Evolutionary conservation across 1,140 invertebrate genomes (phyloP), one percentile per base, ranked within the genome.

Genomic region (Brachionus plicatilis): DNA sequence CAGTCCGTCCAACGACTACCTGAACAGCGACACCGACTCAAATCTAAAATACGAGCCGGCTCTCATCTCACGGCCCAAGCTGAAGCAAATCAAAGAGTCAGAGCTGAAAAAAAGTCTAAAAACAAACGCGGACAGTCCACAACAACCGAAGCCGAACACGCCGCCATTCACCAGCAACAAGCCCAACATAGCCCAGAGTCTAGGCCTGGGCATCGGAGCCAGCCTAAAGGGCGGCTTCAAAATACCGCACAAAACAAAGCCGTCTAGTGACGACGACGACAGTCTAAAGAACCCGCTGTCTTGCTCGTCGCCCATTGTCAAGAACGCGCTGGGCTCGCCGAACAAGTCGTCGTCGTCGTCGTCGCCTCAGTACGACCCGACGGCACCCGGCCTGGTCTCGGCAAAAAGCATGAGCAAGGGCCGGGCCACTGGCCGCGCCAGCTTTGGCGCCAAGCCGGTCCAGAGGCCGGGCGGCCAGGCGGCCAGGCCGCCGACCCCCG

Each of bases 231-330:
- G 72, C 11, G 45, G 72, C 20, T 76, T 76, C 14, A 76, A 76
- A 76, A 76, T 76, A 24, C 72, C 72, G 24, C 72, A 76, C 47
- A 76, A 76, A 50, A 76, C 72, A 50, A 76, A 76, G 20, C 11
- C 72, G 2, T 27, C 17, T 7, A 75, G 24, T 50, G 72, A 76
- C 47, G 72, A 76, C 27, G 72, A 76, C 9, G 41, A 50, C 9
- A 76, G 29, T n/a, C 7, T 37, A 12, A 76, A 76, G 27, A 76
- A 76, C 50, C 72, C 72, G 9, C 9, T 76, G 8, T 76, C 72
- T 1, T 47, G 45, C 8, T 76, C 72, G 11, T 76, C 72, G 9
- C 72, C 72, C 4, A 76, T 76, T 14, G 20, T 50, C 43, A 76
- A 50, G 20, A 76, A n/a, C 27, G 3, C 72, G 14, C 41, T 76